A percentile compares a stretch with the other conserved stretches of the same genome.
These are phyloP conservation scores for Portunus trituberculatus DNA, from an alignment of 1,140 invertebrate species.

Conservation along the genomic window DNA sequence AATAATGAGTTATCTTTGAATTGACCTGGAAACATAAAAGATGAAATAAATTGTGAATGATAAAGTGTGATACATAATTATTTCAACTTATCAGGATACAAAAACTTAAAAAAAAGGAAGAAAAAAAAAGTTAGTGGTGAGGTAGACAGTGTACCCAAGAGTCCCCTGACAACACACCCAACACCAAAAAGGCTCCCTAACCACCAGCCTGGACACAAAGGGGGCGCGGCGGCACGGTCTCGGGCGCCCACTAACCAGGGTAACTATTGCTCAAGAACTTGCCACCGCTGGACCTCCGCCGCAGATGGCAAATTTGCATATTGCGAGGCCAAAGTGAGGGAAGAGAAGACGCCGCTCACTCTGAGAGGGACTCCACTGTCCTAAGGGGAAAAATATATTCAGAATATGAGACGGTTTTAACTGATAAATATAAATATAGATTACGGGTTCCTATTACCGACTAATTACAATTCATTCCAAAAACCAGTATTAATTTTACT, in stretches of 20 bases:
- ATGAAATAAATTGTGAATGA: too few relatives aligned
- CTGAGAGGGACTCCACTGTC: not conserved
- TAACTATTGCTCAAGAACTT: slow-evolving; percentile 23
- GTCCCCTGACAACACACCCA: not conserved
- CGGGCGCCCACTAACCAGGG: not conserved
- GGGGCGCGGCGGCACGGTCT: not conserved
- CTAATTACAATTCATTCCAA: slow-evolving; percentile 9
- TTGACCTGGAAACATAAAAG: too few relatives aligned
- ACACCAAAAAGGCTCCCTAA: not conserved
- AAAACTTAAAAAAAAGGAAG: not conserved
- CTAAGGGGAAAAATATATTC: too few relatives aligned
- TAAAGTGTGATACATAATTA: not conserved
- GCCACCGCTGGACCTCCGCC: not conserved
- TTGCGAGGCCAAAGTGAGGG: not conserved
- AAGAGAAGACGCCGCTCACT: not conserved
- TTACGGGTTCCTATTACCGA: not conserved
- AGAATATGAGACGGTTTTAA: not conserved
- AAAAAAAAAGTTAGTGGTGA: not conserved
- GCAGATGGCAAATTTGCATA: slow-evolving; percentile 12
- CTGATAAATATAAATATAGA: not conserved
- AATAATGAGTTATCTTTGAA: too few relatives aligned
- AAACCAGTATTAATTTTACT: slow-evolving; percentile 15
- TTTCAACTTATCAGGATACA: not conserved
- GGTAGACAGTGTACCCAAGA: not conserved
- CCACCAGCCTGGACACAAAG: not conserved